Evolutionary conservation across 2,797 vertebrate species (phyloP).

Genomic region (Tapirus indicus): DNA sequence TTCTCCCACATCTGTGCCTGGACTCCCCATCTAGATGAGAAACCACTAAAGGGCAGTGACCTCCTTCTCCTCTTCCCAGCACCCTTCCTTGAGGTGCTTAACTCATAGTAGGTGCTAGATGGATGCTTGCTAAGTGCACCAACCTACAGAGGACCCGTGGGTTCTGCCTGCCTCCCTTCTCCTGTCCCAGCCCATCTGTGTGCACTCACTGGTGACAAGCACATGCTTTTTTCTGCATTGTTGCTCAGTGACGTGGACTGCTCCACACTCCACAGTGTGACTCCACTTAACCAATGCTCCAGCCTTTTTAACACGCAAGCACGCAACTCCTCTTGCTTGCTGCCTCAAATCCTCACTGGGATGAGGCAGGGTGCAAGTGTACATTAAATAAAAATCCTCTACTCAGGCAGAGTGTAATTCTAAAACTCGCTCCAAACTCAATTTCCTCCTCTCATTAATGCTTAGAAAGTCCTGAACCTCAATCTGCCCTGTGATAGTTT

Average conservation of each 20-base stretch:
- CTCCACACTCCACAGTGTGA: background rate
- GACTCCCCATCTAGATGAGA: background rate
- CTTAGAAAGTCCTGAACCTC: constrained; percentile 30
- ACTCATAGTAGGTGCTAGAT: background rate
- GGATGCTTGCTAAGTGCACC: background rate
- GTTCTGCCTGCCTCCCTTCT: background rate
- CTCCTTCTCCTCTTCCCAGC: background rate
- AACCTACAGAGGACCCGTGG: background rate
- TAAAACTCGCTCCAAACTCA: background rate
- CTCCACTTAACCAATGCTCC: background rate
- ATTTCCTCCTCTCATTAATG: background rate
- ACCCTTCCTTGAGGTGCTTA: background rate
- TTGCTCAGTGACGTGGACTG: background rate
- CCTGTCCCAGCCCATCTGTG: background rate
- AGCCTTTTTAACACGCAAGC: background rate
- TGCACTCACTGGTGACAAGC: background rate
- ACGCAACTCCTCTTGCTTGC: background rate
- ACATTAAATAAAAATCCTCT: background rate
- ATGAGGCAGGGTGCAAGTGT: background rate
- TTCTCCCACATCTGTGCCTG: background rate
- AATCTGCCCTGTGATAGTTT: constrained; percentile 5
- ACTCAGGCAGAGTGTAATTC: background rate
- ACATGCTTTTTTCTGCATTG: background rate
- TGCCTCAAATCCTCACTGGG: constrained; percentile 6
- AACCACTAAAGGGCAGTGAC: background rate